phyloP scores from a whole-genome alignment of 1,140 invertebrate genomes.

The Sarcophaga bullata region DNA sequence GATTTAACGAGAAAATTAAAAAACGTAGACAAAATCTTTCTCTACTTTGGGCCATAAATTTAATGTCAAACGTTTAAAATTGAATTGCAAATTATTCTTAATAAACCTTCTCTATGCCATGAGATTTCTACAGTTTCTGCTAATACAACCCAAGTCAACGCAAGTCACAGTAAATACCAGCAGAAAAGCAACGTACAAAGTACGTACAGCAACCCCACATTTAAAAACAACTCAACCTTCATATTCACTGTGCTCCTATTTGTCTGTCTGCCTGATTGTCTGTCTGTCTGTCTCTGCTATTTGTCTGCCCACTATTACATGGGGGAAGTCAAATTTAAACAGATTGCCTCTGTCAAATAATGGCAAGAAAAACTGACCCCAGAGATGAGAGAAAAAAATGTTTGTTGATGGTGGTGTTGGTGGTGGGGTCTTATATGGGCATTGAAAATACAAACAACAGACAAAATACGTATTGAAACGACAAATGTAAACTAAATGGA shows the following conservation, averaged over 20 bases:
- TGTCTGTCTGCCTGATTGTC: not conserved
- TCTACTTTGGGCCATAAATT: not conserved
- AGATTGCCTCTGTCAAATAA: not conserved
- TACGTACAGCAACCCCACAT: not conserved
- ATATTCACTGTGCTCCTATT: too few relatives aligned
- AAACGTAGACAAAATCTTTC: too few relatives aligned
- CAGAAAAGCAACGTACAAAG: not conserved
- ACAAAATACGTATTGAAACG: not conserved
- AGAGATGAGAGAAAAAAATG: not conserved
- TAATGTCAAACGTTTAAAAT: not conserved
- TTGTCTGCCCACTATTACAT: too few relatives aligned
- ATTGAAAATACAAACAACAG: not conserved
- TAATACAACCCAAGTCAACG: not conserved
- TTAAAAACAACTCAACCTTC: not conserved
- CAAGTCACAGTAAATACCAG: not conserved
- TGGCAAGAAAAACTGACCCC: not conserved
- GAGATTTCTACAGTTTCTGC: too few relatives aligned
- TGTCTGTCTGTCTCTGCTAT: not conserved
- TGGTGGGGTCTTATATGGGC: not conserved
- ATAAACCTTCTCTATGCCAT: not conserved
- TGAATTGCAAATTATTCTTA: not conserved
- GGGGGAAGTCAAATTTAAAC: not conserved
- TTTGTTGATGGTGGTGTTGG: too few relatives aligned
- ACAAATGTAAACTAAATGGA: conserved; percentile 42
- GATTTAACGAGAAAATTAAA: too few relatives aligned